Evolutionary conservation across 2,888 invertebrate genomes (phyloP).

Genomic region (Eupithecia pulchellata): DNA sequence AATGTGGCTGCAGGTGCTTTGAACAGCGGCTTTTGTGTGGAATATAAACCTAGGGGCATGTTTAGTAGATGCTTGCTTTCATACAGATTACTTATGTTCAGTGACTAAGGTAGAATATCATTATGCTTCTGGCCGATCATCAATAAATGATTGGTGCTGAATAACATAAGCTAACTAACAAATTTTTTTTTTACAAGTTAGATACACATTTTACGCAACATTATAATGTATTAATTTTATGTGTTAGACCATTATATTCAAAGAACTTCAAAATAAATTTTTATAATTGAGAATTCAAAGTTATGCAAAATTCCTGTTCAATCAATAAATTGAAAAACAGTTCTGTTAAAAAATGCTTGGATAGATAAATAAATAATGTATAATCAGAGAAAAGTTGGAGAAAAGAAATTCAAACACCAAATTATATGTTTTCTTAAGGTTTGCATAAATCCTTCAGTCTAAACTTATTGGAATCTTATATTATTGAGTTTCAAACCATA

Average conservation of each 20-base stretch:
- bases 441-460: neutral
- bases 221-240: neutral
- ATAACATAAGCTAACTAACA: too few species aligned
- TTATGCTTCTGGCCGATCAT: neutral
- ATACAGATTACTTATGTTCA: too few species aligned
- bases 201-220: neutral
- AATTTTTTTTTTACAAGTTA: neutral
- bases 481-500: neutral
- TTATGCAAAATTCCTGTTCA: neutral
- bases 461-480: neutral
- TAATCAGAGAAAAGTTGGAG: neutral
- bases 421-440: neutral
- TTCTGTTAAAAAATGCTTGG: neutral
- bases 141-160: neutral
- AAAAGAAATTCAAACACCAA: neutral
- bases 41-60: neutral
- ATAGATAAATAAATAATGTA: neutral
- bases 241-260: neutral
- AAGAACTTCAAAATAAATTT: neutral
- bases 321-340: neutral
- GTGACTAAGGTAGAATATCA: neutral
- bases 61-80: neutral
- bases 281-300: too few species aligned
- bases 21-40: neutral
- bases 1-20: conserved; percentile 17